These are phyloP conservation scores for Eulithis testata DNA, from an alignment of 2,888 invertebrate species.

Conservation along the genomic window DNA sequence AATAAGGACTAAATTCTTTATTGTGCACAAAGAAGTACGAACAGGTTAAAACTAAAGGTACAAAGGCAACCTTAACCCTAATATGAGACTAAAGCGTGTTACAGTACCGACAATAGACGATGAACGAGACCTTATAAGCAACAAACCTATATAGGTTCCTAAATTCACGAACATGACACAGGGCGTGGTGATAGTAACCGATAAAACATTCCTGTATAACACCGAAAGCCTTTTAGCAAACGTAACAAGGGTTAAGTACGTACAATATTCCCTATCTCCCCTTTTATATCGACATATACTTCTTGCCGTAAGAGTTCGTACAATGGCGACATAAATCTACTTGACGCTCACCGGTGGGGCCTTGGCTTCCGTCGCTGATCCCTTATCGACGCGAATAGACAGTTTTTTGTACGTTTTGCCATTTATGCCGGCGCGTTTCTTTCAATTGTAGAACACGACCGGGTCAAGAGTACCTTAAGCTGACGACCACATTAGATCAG, in stretches of 20 bases:
- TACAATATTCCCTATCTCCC: conserved; percentile 31
- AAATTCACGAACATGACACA: conserved; percentile 38
- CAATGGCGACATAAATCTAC: conserved; percentile 45
- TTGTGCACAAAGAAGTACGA: too few relatives aligned
- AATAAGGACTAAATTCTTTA: too few relatives aligned
- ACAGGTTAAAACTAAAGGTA: too few relatives aligned
- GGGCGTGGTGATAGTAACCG: conserved; percentile 40
- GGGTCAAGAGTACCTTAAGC: too few relatives aligned
- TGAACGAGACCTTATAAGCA: conserved; percentile 39
- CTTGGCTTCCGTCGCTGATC: conserved; percentile 33
- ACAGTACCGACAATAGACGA: conserved; percentile 30
- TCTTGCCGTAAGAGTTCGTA: conserved; percentile 35
- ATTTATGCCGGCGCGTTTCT: conserved; percentile 12
- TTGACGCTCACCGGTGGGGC: conserved; percentile 37
- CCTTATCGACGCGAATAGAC: conserved; percentile 39
- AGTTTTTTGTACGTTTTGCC: conserved; percentile 31
- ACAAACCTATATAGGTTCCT: conserved; percentile 35
- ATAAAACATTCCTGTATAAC: conserved; percentile 39
- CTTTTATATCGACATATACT: conserved; percentile 39
- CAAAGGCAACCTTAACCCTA: too few relatives aligned
- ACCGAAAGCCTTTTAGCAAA: conserved; percentile 45
- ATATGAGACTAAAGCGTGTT: too few relatives aligned
- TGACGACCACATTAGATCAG: too few relatives aligned
- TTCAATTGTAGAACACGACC: too few relatives aligned
- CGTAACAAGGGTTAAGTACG: conserved; percentile 37